These are phyloP conservation scores for Quadroppia sp. DNA, from an alignment of 2,888 invertebrate genomes.

Conservation along the genomic window DNA sequence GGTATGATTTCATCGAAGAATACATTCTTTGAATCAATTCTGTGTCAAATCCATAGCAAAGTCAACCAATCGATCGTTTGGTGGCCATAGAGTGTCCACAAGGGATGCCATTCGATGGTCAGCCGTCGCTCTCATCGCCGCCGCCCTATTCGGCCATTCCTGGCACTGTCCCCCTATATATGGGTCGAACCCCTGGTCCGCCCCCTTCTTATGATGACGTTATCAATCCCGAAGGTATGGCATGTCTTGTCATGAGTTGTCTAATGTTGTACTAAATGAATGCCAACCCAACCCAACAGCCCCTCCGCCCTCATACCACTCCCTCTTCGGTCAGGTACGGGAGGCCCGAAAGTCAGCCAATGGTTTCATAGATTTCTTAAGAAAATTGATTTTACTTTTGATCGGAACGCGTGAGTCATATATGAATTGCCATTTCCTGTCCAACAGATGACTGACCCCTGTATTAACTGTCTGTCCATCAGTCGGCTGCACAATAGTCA, in stretches of 20 bases:
- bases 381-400: constrained; percentile 60
- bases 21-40: background rate
- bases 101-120: background rate
- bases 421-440: constrained; percentile 15
- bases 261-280: too few relatives aligned
- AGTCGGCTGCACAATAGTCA: constrained; percentile 65
- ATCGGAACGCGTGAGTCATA: constrained; percentile 61
- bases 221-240: constrained; percentile 61
- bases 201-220: constrained; percentile 64
- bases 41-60: background rate
- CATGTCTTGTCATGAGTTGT: background rate
- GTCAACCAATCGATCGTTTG: background rate
- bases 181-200: constrained; percentile 52
- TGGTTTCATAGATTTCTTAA: constrained; percentile 61
- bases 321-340: constrained; percentile 62
- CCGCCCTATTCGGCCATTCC: constrained; percentile 44
- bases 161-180: constrained; percentile 48
- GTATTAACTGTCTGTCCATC: constrained; percentile 49
- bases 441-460: constrained; percentile 62
- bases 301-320: constrained; percentile 66
- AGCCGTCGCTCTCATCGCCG: background rate
- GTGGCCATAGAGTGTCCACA: background rate
- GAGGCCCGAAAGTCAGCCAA: constrained; percentile 62
- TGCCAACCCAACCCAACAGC: constrained; percentile 53
- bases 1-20: background rate